A percentile compares a stretch with the other conserved stretches of the same genome.
Evolutionary conservation across 2,797 vertebrate species (phyloP).

Genomic region (Oryzias sinensis): DNA sequence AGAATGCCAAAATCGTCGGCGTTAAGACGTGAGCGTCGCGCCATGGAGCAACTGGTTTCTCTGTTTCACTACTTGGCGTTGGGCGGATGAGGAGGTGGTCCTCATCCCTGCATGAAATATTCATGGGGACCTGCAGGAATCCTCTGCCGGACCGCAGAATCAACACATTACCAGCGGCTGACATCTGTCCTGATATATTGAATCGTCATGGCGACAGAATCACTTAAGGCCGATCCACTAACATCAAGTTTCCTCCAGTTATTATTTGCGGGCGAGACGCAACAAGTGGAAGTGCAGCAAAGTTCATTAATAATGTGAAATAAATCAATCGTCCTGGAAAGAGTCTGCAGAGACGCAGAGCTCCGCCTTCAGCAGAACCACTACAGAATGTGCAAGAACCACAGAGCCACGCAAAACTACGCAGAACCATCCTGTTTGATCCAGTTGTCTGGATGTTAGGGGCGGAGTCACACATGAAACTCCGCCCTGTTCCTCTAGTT

Average conservation of each 20-base stretch:
- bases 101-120: constrained; percentile 67
- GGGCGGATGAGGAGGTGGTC: not conserved
- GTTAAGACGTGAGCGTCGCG: not conserved
- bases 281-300: constrained; percentile 91
- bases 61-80: constrained; percentile 27
- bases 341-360: constrained; percentile 60
- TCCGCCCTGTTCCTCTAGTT: too few relatives aligned
- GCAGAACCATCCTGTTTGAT: too few relatives aligned
- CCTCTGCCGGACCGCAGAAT: constrained; percentile 74
- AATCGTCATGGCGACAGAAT: constrained; percentile 92
- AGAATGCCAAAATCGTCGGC: constrained; percentile 1
- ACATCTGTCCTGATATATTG: constrained; percentile 95
- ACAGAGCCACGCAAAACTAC: too few relatives aligned
- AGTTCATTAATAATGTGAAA: constrained; percentile 99
- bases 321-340: constrained; percentile 93
- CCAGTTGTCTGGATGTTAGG: too few relatives aligned
- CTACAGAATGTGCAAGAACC: too few relatives aligned
- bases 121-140: constrained; percentile 45
- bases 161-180: constrained; percentile 92
- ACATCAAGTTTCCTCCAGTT: constrained; percentile 93
- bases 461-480: too few relatives aligned
- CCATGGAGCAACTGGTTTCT: constrained; percentile 3
- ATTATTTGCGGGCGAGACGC: too few relatives aligned
- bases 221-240: constrained; percentile 93
- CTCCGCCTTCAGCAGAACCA: not conserved